Base-by-base conservation (phyloP, 2,113 vertebrate species). In the Spilogale gracilis region DNA sequence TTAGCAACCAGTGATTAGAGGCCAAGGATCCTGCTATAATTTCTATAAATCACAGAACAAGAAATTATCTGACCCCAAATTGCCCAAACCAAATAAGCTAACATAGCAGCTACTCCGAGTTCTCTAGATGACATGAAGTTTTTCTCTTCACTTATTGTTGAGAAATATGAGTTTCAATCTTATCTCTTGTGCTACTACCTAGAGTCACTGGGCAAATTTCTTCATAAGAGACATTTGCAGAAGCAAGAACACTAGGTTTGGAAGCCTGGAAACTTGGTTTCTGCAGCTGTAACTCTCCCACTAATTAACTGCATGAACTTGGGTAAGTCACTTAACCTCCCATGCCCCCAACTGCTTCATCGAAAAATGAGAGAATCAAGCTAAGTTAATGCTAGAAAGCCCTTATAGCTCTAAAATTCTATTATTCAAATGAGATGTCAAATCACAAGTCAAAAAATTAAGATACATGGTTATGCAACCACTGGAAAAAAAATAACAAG, bases 331-430 rank as follows among this genome's bases (percentile, higher is more conserved):
- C 38, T 97, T 94, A 91, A 93, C 16, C 65, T 95, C 38, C 56
- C 21, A 25, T 45, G 21, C 32, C 81, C 81, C 96, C 43, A 56
- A 54, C 5, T 67, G 20, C 32, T 89, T 73, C 43, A 94, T 43
- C 5, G 9, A 94, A 79, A 96, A 69, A 85, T 86, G 43, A 97
- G 25, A 97, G 13, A 93, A 69, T 9, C 11, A 58, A 95, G 18
- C 30, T 94, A 95, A 97, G 45, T 78, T 91, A 95, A 91, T 96
- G 93, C 65, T 91, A 69, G 54, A 91, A 38, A 79, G 89, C 10
- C 50, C n/a, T 95, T 91, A 50, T 23, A 85, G 48, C 1, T 89
- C 65, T 85, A 79, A 94, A 96, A 79, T 74, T 80, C 38, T 73
- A 50, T 78, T 56, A 90, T 58, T 97, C 71, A 96, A 89, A 50